phyloP scores from a whole-genome alignment of 2,113 vertebrate genomes.

The Caretta caretta region DNA sequence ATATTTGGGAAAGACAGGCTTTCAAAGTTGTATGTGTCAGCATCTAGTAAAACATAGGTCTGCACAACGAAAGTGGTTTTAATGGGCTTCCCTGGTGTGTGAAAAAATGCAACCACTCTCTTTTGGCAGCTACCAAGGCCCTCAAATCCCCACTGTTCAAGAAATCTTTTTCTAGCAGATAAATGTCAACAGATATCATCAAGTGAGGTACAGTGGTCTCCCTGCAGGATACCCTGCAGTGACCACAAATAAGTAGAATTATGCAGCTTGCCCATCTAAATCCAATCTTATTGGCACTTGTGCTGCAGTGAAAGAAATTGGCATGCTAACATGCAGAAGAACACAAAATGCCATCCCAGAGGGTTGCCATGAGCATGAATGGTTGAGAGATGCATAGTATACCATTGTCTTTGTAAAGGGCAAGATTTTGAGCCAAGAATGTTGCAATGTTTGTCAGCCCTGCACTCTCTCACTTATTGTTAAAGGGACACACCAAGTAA shows the following conservation, averaged over 20 bases:
- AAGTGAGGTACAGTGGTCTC: not conserved
- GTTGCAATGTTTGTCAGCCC: not conserved
- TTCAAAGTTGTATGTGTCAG: not conserved
- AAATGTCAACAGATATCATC: constrained; percentile 22
- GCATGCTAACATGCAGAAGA: not conserved
- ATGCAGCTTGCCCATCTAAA: not conserved
- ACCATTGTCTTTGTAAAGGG: constrained; percentile 16
- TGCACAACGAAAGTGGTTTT: not conserved
- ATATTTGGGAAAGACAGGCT: not conserved
- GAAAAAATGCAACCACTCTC: not conserved
- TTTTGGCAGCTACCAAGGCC: not conserved
- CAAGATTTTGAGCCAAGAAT: constrained; percentile 14
- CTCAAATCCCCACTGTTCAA: not conserved
- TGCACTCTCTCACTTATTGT: not conserved
- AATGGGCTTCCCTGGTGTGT: not conserved
- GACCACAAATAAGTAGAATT: not conserved
- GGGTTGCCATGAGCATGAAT: not conserved
- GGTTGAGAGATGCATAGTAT: not conserved
- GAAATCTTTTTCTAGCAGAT: constrained; percentile 16
- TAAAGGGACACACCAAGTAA: not conserved
- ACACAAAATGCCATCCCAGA: constrained; percentile 9
- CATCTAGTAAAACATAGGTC: not conserved
- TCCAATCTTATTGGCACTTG: constrained; percentile 5
- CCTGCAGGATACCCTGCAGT: not conserved
- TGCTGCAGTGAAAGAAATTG: not conserved